Percentiles rank a stretch among this genome's conserved stretches.
phyloP scores from a whole-genome alignment of 1,140 invertebrate genomes.

The Gerris buenoi region DNA sequence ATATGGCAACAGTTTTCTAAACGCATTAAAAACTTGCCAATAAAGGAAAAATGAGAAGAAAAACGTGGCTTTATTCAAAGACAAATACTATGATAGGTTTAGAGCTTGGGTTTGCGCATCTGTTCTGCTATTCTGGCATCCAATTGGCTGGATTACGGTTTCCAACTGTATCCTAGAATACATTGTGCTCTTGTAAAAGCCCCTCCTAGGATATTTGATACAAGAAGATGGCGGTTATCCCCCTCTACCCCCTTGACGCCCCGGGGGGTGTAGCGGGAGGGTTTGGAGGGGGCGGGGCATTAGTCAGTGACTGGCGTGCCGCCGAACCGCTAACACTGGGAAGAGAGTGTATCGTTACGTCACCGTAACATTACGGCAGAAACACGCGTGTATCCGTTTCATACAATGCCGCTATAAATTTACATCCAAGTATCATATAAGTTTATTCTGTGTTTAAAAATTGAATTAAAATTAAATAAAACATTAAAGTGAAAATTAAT shows the following conservation, averaged over 20 bases:
- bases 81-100: no score
- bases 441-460: background rate
- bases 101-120: no score
- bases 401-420: background rate
- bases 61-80: no score
- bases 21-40: no score
- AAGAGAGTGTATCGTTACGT: background rate
- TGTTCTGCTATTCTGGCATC: no score
- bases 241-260: background rate
- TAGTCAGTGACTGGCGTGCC: background rate
- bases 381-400: background rate
- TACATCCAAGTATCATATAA: background rate
- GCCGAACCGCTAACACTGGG: background rate
- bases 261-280: background rate
- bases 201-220: no score
- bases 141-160: no score
- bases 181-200: no score
- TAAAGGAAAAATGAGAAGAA: no score
- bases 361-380: background rate
- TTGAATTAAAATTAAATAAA: background rate
- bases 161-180: no score
- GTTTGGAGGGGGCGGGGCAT: background rate
- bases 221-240: background rate
- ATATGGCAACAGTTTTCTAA: no score
- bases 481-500: background rate